These are phyloP conservation scores for Aplochiton taeniatus DNA, from an alignment of 2,797 vertebrate species.

Conservation along the genomic window DNA sequence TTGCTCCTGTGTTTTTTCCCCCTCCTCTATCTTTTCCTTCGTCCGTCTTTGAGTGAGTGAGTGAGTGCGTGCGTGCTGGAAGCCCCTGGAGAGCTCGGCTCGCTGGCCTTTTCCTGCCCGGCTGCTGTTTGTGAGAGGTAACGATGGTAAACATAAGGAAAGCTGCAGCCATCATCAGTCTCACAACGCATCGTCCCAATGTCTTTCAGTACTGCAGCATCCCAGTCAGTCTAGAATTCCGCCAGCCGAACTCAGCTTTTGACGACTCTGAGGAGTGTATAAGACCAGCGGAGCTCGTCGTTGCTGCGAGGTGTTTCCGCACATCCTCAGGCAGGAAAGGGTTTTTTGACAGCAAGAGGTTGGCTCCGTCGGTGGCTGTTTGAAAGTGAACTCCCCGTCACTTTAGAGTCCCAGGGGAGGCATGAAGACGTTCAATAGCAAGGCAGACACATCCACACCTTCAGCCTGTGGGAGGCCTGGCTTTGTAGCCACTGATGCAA, in stretches of 20 bases:
- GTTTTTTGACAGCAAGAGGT: constrained; percentile 20
- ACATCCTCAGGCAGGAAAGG: constrained; percentile 31
- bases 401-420: constrained; percentile 19
- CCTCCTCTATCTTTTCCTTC: constrained; percentile 13
- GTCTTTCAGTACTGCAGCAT: constrained; percentile 47
- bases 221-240: not conserved
- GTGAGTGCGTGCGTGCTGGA: constrained; percentile 31
- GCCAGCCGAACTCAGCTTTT: constrained; percentile 19
- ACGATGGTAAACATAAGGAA: constrained; percentile 76
- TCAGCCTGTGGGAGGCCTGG: constrained; percentile 43
- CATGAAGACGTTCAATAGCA: constrained; percentile 19
- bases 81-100: constrained; percentile 53
- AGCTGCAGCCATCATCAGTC: constrained; percentile 64
- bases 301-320: constrained; percentile 8
- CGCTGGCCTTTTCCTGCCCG: constrained; percentile 65
- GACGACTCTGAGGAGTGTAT: constrained; percentile 21
- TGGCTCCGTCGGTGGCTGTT: constrained; percentile 24
- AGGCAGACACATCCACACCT: constrained; percentile 44
- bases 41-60: constrained; percentile 20
- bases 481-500: constrained; percentile 39
- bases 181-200: constrained; percentile 48
- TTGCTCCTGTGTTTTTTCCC: constrained; percentile 2
- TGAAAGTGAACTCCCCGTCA: constrained; percentile 48
- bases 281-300: constrained; percentile 3
- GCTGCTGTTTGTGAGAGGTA: constrained; percentile 58